phyloP scores from a whole-genome alignment of 1,140 invertebrate genomes.

The Drosophila miranda region DNA sequence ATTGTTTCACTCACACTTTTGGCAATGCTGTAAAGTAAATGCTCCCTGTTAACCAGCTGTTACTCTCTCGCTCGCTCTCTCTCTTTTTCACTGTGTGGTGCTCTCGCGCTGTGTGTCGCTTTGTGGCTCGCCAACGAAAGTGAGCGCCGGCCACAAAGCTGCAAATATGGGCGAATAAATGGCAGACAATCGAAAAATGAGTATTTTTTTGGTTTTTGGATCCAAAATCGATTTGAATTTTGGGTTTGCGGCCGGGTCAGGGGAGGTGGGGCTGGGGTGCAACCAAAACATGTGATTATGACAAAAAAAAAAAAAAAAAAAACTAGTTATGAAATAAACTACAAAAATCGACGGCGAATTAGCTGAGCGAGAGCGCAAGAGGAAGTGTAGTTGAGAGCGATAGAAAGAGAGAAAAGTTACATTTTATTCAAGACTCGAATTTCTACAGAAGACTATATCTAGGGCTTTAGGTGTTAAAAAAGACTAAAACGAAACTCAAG shows the following conservation, averaged over 20 bases:
- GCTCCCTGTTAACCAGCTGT: conserved; percentile 26
- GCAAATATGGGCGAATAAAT: conserved; percentile 44
- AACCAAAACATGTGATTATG: conserved; percentile 16
- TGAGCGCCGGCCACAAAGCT: conserved; percentile 46
- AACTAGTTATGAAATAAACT: conserved; percentile 39
- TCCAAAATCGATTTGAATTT: too few relatives aligned
- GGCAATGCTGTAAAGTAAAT: conserved; percentile 42
- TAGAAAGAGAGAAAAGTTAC: conserved; percentile 31
- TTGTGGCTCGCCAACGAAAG: conserved; percentile 47
- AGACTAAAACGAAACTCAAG: conserved; percentile 62
- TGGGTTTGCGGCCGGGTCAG: too few relatives aligned
- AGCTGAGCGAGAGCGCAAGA: conserved; percentile 19
- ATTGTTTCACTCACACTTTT: conserved; percentile 27
- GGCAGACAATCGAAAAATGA: conserved; percentile 9
- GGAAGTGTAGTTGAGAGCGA: conserved; percentile 12
- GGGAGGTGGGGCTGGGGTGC: too few relatives aligned
- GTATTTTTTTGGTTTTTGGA: too few relatives aligned
- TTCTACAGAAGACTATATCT: conserved; percentile 52
- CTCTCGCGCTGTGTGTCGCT: conserved; percentile 10
- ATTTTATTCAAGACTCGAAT: conserved; percentile 19
- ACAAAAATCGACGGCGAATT: too few relatives aligned
- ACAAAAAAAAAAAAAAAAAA: not conserved
- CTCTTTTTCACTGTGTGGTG: conserved; percentile 5
- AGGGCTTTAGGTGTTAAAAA: conserved; percentile 42
- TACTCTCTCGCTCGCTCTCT: conserved; percentile 13